A percentile compares a stretch with the other conserved stretches of the same genome.
phyloP scores from a whole-genome alignment of 2,113 vertebrate genomes.

The Cariama cristata region DNA sequence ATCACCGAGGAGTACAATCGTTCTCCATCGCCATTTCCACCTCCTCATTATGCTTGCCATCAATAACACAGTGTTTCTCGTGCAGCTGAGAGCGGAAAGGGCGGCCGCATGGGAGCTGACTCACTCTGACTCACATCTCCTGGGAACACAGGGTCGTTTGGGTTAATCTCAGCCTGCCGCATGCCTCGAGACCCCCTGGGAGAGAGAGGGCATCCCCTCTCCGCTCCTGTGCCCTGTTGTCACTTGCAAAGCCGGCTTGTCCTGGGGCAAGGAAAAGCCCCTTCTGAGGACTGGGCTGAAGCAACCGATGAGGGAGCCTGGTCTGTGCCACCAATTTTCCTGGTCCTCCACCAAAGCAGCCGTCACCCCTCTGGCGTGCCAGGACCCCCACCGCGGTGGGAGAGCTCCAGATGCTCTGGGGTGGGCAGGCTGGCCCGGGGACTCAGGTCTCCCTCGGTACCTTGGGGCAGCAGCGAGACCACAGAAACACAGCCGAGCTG shows the following conservation, averaged over 20 bases:
- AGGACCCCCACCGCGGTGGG: accelerated
- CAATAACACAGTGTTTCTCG: not conserved
- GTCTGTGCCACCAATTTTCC: not conserved
- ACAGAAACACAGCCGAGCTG: not conserved
- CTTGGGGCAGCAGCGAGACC: not conserved
- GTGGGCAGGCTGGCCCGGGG: not conserved
- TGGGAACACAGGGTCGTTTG: not conserved
- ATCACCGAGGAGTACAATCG: not conserved
- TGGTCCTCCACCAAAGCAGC: not conserved
- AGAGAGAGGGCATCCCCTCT: not conserved
- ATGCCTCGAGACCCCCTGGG: not conserved
- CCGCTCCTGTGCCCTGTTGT: not conserved
- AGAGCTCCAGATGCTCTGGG: not conserved
- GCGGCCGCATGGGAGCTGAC: not conserved
- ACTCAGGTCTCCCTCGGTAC: not conserved
- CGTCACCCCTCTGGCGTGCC: not conserved
- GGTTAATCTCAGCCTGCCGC: not conserved
- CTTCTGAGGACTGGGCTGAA: not conserved
- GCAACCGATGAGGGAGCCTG: not conserved
- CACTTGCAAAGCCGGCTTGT: not conserved
- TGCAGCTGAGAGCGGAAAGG: not conserved
- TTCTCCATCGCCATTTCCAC: not conserved
- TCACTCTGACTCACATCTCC: slow-evolving; percentile 3
- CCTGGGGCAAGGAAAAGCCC: not conserved
- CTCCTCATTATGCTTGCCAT: not conserved